A percentile compares a stretch with the other conserved stretches of the same genome.
phyloP scores from a whole-genome alignment of 2,888 invertebrate species.

The Idaea biselata region DNA sequence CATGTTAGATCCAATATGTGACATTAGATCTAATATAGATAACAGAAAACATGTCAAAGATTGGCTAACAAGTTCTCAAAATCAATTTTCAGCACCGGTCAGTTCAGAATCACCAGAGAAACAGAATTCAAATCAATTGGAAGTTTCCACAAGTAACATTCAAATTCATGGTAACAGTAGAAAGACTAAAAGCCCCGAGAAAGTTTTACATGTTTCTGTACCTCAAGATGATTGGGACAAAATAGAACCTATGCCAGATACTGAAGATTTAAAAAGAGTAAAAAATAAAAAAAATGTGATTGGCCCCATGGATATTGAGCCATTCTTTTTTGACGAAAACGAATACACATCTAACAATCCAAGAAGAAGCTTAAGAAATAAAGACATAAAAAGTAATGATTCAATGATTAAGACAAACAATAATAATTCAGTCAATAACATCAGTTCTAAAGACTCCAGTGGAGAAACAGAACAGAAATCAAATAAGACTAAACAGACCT shows the following conservation, averaged over 20 bases:
- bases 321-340: conserved; percentile 48
- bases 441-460: conserved; percentile 43
- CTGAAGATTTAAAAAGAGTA: conserved; percentile 34
- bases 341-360: conserved; percentile 55
- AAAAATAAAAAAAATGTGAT: conserved; percentile 46
- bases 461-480: conserved; percentile 46
- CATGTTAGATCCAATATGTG: conserved; percentile 34
- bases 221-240: conserved; percentile 71
- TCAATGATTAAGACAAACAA: conserved; percentile 25
- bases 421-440: conserved; percentile 38
- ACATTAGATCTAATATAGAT: conserved; percentile 41
- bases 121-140: conserved; percentile 30
- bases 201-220: conserved; percentile 42
- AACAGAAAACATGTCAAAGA: conserved; percentile 61
- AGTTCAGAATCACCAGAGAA: conserved; percentile 48
- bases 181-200: conserved; percentile 38
- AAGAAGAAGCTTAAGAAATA: conserved; percentile 64
- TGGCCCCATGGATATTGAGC: conserved; percentile 56
- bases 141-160: conserved; percentile 50
- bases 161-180: conserved; percentile 50
- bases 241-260: conserved; percentile 60
- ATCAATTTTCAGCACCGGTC: conserved; percentile 62
- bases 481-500: conserved; percentile 53
- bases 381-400: conserved; percentile 40
- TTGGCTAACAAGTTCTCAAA: conserved; percentile 67